Conservation (phyloP, 2,797 vertebrate genomes). For the Centroberyx gerrardi region DNA sequence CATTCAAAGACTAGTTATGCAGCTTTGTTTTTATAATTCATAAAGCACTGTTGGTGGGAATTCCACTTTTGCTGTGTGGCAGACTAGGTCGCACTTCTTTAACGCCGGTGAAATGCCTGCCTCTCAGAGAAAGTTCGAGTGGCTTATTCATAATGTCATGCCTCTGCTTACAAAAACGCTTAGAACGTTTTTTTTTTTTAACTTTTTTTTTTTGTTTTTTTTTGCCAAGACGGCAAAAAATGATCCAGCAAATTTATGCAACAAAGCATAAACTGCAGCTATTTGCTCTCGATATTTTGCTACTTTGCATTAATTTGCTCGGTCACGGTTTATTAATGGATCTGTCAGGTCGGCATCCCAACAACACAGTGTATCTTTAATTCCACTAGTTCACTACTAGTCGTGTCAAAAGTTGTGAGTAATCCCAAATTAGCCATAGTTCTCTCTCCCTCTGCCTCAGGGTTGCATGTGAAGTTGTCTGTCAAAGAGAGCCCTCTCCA, state of each 20-base stretch:
- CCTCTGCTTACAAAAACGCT: slow-evolving; percentile 53
- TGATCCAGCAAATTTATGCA: slow-evolving; percentile 44
- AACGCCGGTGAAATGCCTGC: slow-evolving; percentile 57
- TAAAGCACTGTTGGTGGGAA: slow-evolving; percentile 63
- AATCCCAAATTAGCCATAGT: slow-evolving; percentile 81
- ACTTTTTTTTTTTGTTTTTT: slow-evolving; percentile 19
- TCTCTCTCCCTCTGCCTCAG: slow-evolving; percentile 81
- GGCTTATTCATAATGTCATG: slow-evolving; percentile 53
- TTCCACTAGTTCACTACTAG: not conserved
- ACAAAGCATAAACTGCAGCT: slow-evolving; percentile 36
- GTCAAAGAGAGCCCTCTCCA: slow-evolving; percentile 62
- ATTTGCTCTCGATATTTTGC: slow-evolving; percentile 40
- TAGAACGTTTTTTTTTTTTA: slow-evolving; percentile 32
- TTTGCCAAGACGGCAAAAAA: slow-evolving; percentile 36
- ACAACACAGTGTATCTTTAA: not conserved
- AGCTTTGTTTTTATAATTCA: slow-evolving; percentile 73
- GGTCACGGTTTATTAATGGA: slow-evolving; percentile 29
- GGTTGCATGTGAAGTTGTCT: slow-evolving; percentile 81
- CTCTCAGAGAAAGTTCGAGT: slow-evolving; percentile 50
- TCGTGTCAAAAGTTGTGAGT: slow-evolving; percentile 54
- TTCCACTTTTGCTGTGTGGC: slow-evolving; percentile 58
- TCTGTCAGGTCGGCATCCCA: slow-evolving; percentile 34
- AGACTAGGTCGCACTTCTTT: slow-evolving; percentile 50
- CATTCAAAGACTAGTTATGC: slow-evolving; percentile 55
- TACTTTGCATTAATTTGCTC: slow-evolving; percentile 40